Percentiles rank a stretch among this genome's conserved stretches.
These are phyloP conservation scores for Himantopus leucocephalus DNA, from an alignment of 2,113 vertebrate species.

Conservation along the genomic window DNA sequence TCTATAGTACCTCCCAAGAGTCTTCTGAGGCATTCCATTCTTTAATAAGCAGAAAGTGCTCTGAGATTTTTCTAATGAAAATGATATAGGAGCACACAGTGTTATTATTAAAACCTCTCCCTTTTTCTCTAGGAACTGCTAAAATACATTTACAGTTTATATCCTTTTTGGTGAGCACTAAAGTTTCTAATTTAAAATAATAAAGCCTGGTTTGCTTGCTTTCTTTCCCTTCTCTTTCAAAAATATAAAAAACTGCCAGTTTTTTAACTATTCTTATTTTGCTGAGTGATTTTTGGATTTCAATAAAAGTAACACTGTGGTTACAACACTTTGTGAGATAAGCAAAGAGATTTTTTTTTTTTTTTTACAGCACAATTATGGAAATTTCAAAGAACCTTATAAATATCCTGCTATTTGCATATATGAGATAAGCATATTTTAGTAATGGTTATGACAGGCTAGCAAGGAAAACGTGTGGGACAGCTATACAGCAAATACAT, in stretches of 20 bases:
- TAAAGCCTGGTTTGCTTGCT: slow-evolving; percentile 36
- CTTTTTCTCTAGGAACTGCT: slow-evolving; percentile 57
- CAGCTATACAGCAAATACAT: not conserved
- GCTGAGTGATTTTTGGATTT: slow-evolving; percentile 57
- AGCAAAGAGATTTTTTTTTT: slow-evolving; percentile 50
- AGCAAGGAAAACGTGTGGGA: slow-evolving; percentile 39
- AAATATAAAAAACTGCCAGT: slow-evolving; percentile 1
- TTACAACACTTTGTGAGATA: slow-evolving; percentile 62
- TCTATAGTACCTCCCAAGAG: slow-evolving; percentile 1
- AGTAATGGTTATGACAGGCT: slow-evolving; percentile 48
- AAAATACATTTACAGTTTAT: slow-evolving; percentile 66
- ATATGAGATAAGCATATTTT: slow-evolving; percentile 62
- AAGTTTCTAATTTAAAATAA: slow-evolving; percentile 65
- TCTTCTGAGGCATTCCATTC: slow-evolving; percentile 35
- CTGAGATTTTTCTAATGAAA: slow-evolving; percentile 63
- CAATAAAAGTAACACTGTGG: slow-evolving; percentile 61
- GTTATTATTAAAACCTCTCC: slow-evolving; percentile 63
- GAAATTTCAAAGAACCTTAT: slow-evolving; percentile 67
- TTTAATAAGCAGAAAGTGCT: slow-evolving; percentile 59
- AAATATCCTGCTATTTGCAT: slow-evolving; percentile 63
- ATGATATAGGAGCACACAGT: slow-evolving; percentile 52
- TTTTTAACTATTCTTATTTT: slow-evolving; percentile 55
- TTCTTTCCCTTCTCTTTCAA: slow-evolving; percentile 30
- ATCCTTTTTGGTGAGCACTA: slow-evolving; percentile 59
- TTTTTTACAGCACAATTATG: slow-evolving; percentile 53